Conservation (phyloP, 2,888 invertebrate genomes). For the Lepeophtheirus nordmannii region DNA sequence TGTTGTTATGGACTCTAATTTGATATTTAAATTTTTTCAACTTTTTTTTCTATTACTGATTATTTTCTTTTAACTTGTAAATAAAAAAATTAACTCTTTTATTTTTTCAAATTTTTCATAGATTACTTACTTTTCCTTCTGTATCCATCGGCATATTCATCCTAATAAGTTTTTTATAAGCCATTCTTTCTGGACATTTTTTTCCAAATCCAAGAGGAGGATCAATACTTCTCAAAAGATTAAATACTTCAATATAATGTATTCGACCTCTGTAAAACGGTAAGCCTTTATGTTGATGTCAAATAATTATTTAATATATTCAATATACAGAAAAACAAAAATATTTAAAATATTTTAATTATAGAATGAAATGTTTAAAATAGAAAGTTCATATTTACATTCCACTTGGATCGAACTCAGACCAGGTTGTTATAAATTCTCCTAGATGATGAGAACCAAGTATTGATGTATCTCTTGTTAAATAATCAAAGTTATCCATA, state of each 20-base stretch:
- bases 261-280: slow-evolving; percentile 38
- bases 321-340: too few species aligned
- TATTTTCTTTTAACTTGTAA: background rate
- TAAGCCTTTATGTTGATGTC: too few species aligned
- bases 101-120: background rate
- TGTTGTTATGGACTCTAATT: too few species aligned
- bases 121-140: slow-evolving; percentile 4
- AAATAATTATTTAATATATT: too few species aligned
- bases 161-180: slow-evolving; percentile 35
- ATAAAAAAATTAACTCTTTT: background rate
- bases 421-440: slow-evolving; percentile 43
- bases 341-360: too few species aligned
- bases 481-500: slow-evolving; percentile 47
- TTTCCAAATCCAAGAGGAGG: slow-evolving; percentile 45
- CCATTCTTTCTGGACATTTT: slow-evolving; percentile 43
- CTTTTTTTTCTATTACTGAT: background rate
- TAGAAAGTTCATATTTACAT: slow-evolving; percentile 5
- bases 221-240: slow-evolving; percentile 43
- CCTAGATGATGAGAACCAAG: slow-evolving; percentile 44
- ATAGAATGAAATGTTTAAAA: background rate
- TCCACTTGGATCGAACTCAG: slow-evolving; percentile 40
- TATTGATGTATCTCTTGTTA: slow-evolving; percentile 43
- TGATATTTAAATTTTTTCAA: background rate
- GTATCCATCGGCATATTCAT: slow-evolving; percentile 24
- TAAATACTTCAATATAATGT: slow-evolving; percentile 41